A percentile compares a stretch with the other conserved stretches of the same genome.
Evolutionary conservation across 2,888 invertebrate species (phyloP).

Genomic region (Parnassius orleans): DNA sequence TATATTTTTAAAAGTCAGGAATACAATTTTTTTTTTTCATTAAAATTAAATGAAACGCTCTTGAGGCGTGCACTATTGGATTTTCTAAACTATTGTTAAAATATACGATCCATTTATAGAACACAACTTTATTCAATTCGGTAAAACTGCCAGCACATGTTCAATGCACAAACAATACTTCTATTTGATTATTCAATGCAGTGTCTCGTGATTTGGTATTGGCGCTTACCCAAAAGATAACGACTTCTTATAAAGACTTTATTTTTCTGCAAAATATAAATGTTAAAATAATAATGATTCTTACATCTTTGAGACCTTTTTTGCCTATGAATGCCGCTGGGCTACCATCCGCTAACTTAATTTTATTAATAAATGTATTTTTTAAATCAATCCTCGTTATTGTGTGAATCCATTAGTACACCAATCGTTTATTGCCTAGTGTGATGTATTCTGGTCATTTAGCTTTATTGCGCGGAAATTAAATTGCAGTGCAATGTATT

Average conservation of each 20-base stretch:
- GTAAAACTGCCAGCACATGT: neutral
- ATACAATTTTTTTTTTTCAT: too few species aligned
- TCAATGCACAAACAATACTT: constrained; percentile 18
- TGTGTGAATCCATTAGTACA: constrained; percentile 5
- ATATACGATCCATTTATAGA: too few species aligned
- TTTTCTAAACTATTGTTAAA: too few species aligned
- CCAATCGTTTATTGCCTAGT: constrained; percentile 7
- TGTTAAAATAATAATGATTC: too few species aligned
- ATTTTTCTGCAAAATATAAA: neutral
- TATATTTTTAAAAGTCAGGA: too few species aligned
- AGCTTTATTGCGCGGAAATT: constrained; percentile 13
- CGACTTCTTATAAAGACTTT: constrained; percentile 2
- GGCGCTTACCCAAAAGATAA: constrained; percentile 22
- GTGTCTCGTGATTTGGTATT: constrained; percentile 22
- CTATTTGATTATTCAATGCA: constrained; percentile 25
- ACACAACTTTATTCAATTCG: neutral
- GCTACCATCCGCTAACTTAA: too few species aligned
- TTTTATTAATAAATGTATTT: too few species aligned
- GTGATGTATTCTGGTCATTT: constrained; percentile 9
- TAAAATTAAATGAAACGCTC: too few species aligned
- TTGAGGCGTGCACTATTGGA: too few species aligned
- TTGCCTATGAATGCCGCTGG: too few species aligned
- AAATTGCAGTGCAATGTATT: constrained; percentile 5
- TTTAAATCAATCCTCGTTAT: neutral
- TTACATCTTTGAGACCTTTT: too few species aligned